Evolutionary conservation across 1,140 invertebrate genomes (phyloP).

Genomic region (Camponotus pennsylvanicus): DNA sequence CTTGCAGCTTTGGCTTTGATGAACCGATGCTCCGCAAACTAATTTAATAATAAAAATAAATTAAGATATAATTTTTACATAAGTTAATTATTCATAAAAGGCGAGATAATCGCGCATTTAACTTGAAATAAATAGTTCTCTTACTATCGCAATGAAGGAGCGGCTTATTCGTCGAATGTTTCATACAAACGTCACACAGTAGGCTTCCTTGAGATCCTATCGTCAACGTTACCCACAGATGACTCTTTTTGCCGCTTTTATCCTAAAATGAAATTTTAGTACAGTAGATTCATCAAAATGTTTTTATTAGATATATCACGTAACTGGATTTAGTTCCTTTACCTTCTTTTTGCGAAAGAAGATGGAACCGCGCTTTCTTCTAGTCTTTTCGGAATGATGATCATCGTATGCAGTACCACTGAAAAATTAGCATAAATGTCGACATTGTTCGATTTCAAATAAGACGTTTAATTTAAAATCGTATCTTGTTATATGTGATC

Average conservation of each 20-base stretch:
- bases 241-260: slow-evolving; percentile 84
- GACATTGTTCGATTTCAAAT: background rate
- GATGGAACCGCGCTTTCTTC: slow-evolving; percentile 94
- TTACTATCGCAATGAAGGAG: slow-evolving; percentile 91
- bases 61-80: background rate
- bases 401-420: slow-evolving; percentile 88
- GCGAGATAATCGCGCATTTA: background rate
- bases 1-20: slow-evolving; percentile 93
- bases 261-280: slow-evolving; percentile 75
- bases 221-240: slow-evolving; percentile 92
- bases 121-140: slow-evolving; percentile 65
- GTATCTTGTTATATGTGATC: slow-evolving; percentile 27
- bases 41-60: slow-evolving; percentile 43
- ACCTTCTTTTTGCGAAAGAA: slow-evolving; percentile 96
- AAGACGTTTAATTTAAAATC: background rate
- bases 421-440: slow-evolving; percentile 66
- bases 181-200: slow-evolving; percentile 93
- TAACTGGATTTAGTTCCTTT: slow-evolving; percentile 31
- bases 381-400: slow-evolving; percentile 91
- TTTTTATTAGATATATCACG: background rate
- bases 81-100: slow-evolving; percentile 5
- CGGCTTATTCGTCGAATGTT: slow-evolving; percentile 92
- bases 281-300: background rate
- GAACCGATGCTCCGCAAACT: slow-evolving; percentile 93
- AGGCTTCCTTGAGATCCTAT: slow-evolving; percentile 80